Evolutionary conservation across 2,797 vertebrate species (phyloP), one percentile per base, ranked within the genome.

Genomic region (Xenops minutus): DNA sequence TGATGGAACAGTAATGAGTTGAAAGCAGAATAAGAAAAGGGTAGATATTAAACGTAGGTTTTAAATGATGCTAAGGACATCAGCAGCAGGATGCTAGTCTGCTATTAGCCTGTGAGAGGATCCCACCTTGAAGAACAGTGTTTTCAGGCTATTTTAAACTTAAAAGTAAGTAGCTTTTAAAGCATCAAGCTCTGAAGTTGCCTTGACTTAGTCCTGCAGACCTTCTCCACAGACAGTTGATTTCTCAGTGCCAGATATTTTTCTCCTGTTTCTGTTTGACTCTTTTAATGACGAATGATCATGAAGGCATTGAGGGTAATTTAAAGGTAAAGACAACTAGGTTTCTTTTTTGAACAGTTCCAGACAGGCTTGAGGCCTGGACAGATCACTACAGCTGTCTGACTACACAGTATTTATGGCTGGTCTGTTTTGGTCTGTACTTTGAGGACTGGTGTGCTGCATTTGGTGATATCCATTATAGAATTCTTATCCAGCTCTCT

Each of bases 331-430:
- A 84, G 79, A 76, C 73, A 93, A 26, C 69, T 67, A 81, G 15
- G 30, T 88, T 94, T 75, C 43, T 66, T 84, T 92, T 81, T 88
- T 77, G 62, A 94, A 71, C 90, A 86, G 52, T 90, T 95, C 71
- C 95, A 94, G 91, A 73, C 58, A 71, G 41, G 12, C 69, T 85
- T 90, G 59, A 86, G 85, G 80, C 90, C 85, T 92, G 81, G 37
- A 76, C 68, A 83, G 72, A 85, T 83, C 63, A 18, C 69, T 93
- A 4, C 56, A 83, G 82, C 86, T 95, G 84, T 94, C 92, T 92
- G 71, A 46, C 71, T 79, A 10, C 44, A 4, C 29, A 43, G 48
- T 87, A 85, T 96, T 95, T 97, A 90, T 90, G 88, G 52, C 63
- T 94, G 63, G 44, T 76, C 85, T 88, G 86, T 29, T 94, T 78